phyloP scores from a whole-genome alignment of 2,113 vertebrate species.

The Steatornis caripensis region DNA sequence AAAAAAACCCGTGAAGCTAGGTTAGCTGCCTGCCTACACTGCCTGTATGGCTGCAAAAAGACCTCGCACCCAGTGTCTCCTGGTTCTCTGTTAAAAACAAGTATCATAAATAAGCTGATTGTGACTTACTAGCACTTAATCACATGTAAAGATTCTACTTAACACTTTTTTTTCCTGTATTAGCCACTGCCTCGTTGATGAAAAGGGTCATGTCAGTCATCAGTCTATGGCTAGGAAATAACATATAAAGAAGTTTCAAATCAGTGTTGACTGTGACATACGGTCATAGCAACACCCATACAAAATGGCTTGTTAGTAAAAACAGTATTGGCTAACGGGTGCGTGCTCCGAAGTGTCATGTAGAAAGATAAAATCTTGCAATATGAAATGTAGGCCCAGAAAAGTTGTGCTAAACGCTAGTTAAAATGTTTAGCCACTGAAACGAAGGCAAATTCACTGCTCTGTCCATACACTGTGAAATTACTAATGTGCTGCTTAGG shows the following conservation, averaged over 20 bases:
- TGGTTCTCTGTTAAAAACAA: not conserved
- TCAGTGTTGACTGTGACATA: no score
- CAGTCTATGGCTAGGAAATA: not conserved
- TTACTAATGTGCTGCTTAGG: not conserved
- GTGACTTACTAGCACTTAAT: not conserved
- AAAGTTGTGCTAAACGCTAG: not conserved
- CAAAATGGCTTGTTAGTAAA: not conserved
- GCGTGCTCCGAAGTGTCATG: not conserved
- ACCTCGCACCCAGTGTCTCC: not conserved
- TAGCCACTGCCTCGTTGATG: not conserved
- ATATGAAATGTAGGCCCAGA: not conserved
- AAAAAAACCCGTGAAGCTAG: accelerated
- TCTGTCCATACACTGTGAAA: not conserved
- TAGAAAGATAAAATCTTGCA: not conserved
- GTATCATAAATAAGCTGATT: not conserved
- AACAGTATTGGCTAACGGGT: not conserved
- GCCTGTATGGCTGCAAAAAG: not conserved
- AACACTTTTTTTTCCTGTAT: not conserved
- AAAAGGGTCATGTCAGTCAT: not conserved
- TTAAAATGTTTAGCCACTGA: not conserved
- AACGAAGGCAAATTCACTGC: not conserved
- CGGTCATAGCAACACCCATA: not conserved
- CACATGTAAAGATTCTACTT: not conserved
- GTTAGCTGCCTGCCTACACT: not conserved
- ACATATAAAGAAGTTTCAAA: not conserved